Evolutionary conservation across 2,113 vertebrate genomes (phyloP).

Genomic region (Corvus cornix): DNA sequence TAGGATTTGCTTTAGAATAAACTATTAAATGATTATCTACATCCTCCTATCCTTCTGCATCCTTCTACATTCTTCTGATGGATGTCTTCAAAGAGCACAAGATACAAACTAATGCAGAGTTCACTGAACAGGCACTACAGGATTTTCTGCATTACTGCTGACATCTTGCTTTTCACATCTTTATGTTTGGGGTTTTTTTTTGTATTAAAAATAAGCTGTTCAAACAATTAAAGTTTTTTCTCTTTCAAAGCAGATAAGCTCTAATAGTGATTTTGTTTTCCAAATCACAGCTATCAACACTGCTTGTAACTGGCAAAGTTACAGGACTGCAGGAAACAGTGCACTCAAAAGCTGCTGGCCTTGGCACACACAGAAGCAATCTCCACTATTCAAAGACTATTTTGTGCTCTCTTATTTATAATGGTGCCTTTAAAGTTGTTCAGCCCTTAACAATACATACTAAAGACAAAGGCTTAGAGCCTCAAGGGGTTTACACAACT

Average conservation of each 20-base stretch:
- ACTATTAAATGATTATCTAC: not conserved
- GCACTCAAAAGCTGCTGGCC: not conserved
- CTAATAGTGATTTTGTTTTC: not conserved
- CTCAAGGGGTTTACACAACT: not conserved
- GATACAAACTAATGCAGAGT: not conserved
- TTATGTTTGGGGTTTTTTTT: not conserved
- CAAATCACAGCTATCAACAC: not conserved
- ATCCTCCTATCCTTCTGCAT: not conserved
- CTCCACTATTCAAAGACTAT: not conserved
- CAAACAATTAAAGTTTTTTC: not conserved
- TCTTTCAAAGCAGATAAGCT: not conserved
- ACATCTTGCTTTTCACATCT: not conserved
- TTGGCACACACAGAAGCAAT: not conserved
- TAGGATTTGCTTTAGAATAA: not conserved
- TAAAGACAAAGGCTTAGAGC: constrained; percentile 3
- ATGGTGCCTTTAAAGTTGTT: not conserved
- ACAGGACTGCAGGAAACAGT: not conserved
- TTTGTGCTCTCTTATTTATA: not conserved
- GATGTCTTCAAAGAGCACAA: not conserved
- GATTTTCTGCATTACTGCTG: not conserved
- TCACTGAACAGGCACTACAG: not conserved
- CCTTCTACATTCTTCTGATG: not conserved
- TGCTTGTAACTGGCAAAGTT: not conserved
- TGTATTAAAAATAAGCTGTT: not conserved
- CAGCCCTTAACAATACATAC: not conserved